phyloP scores from a whole-genome alignment of 2,113 vertebrate species.

The Chamaetylas fuelleborni region DNA sequence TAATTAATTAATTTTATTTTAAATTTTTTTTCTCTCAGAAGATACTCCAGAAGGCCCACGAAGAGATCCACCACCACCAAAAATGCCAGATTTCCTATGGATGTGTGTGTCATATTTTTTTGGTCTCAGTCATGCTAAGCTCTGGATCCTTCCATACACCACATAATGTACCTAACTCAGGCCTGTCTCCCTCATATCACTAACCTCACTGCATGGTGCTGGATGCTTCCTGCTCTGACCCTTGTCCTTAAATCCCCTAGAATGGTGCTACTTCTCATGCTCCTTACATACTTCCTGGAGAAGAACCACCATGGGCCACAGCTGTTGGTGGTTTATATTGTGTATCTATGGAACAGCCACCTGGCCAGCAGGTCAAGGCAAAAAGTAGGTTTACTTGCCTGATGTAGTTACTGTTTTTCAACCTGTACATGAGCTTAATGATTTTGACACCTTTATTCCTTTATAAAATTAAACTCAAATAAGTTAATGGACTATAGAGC shows the following conservation, averaged over 20 bases:
- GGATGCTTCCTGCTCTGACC: background rate
- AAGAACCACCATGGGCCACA: background rate
- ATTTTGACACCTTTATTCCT: background rate
- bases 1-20: too few relatives aligned
- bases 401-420: background rate
- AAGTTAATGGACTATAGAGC: background rate
- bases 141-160: background rate
- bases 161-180: background rate
- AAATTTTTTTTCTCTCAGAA: background rate
- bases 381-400: background rate
- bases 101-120: background rate
- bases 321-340: background rate
- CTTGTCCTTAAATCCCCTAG: background rate
- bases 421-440: background rate
- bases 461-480: background rate
- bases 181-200: background rate
- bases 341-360: background rate
- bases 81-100: background rate
- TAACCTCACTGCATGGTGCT: background rate
- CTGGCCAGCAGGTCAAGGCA: background rate
- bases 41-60: background rate
- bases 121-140: background rate
- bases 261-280: background rate
- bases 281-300: background rate
- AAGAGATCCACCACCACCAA: background rate